Evolutionary conservation across 1,140 invertebrate species (phyloP).

Genomic region (Drosophila nigrodunni): DNA sequence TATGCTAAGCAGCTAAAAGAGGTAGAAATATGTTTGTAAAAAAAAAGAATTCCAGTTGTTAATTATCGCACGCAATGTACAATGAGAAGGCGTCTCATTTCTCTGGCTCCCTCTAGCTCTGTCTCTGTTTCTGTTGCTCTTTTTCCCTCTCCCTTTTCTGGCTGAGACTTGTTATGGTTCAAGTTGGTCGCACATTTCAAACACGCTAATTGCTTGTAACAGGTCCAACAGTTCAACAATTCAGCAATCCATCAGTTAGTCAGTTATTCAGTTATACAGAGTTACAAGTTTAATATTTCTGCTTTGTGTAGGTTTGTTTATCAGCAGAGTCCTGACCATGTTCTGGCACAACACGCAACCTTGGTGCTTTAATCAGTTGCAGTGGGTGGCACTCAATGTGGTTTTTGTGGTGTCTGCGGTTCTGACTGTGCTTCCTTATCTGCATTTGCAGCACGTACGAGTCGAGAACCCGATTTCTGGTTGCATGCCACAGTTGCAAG

Average conservation of each 20-base stretch:
- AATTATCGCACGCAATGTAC: conserved; percentile 75
- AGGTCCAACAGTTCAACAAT: conserved; percentile 29
- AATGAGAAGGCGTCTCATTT: conserved; percentile 16
- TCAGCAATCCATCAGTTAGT: conserved; percentile 8
- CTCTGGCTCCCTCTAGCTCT: not conserved
- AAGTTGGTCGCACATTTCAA: conserved; percentile 36
- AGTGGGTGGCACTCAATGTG: conserved; percentile 15
- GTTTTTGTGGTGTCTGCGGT: conserved; percentile 39
- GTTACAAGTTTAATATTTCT: conserved; percentile 37
- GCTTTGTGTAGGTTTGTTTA: conserved; percentile 18
- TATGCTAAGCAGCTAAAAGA: conserved; percentile 68
- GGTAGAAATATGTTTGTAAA: not conserved
- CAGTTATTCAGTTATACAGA: conserved; percentile 7
- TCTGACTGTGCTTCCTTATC: conserved; percentile 44
- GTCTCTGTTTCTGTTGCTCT: conserved; percentile 6
- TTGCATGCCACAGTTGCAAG: conserved; percentile 23
- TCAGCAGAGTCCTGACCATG: conserved; percentile 20
- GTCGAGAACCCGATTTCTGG: not conserved
- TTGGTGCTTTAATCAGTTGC: conserved; percentile 32
- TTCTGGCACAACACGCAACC: conserved; percentile 32
- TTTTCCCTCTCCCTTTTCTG: not conserved
- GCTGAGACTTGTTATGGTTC: conserved; percentile 13
- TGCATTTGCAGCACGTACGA: conserved; percentile 71
- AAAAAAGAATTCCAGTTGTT: conserved; percentile 60
- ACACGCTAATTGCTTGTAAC: conserved; percentile 43